These are phyloP conservation scores for Pogonognathellus flavescens DNA, from an alignment of 1,140 invertebrate genomes.

Conservation along the genomic window DNA sequence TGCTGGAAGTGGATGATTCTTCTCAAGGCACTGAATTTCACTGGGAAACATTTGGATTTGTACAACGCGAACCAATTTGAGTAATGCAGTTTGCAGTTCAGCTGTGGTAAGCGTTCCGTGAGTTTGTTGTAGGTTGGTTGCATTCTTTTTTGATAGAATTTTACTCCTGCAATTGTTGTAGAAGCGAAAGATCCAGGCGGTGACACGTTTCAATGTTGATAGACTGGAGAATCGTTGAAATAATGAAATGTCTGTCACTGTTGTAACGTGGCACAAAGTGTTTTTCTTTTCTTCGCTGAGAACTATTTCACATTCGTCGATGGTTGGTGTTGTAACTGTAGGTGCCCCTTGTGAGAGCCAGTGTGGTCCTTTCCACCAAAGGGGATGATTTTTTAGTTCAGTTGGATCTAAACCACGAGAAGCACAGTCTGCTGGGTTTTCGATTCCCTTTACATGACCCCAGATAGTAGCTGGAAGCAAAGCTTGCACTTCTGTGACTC, in stretches of 20 bases:
- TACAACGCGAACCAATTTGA: neutral
- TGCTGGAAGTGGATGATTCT: neutral
- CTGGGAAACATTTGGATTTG: neutral
- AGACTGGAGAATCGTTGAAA: neutral
- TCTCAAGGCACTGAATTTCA: neutral
- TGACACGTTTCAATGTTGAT: neutral
- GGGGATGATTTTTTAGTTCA: neutral
- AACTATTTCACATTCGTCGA: neutral
- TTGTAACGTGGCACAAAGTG: neutral
- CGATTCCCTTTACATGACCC: neutral
- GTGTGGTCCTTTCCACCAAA: conserved; percentile 51
- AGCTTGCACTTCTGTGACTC: conserved; percentile 68
- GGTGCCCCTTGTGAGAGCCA: neutral
- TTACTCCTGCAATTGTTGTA: neutral
- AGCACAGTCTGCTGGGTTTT: conserved; percentile 40
- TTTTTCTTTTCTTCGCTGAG: neutral
- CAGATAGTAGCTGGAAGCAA: neutral
- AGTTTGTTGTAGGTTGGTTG: neutral
- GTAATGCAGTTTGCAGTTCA: too few relatives aligned
- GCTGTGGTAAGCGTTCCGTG: too few relatives aligned
- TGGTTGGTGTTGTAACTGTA: too few relatives aligned
- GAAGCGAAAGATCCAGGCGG: neutral
- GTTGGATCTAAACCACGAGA: neutral
- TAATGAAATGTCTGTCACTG: neutral
- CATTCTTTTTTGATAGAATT: too few relatives aligned